These are phyloP conservation scores for Drosophila mimetica DNA, from an alignment of 2,888 invertebrate species.

Conservation along the genomic window DNA sequence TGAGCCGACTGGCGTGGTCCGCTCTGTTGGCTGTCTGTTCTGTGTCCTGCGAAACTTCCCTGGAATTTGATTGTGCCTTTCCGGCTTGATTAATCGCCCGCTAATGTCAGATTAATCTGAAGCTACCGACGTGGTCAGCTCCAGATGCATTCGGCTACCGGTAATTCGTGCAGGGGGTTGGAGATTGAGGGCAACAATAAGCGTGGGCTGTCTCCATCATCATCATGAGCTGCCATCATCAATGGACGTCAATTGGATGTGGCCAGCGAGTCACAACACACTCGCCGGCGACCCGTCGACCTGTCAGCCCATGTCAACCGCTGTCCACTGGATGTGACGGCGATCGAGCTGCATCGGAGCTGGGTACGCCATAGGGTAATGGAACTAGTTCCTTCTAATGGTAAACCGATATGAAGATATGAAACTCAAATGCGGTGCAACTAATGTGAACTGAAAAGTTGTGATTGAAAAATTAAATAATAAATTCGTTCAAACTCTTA, in stretches of 20 bases:
- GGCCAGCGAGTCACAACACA: constrained; percentile 58
- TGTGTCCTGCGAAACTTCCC: constrained; percentile 58
- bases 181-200: constrained; percentile 20
- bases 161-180: neutral
- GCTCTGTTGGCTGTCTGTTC: constrained; percentile 21
- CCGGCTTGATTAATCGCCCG: constrained; percentile 63
- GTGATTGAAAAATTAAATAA: neutral
- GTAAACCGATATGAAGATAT: neutral
- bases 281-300: constrained; percentile 40
- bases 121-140: constrained; percentile 21
- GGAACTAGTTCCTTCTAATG: constrained; percentile 31
- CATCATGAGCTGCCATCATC: constrained; percentile 57
- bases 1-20: constrained; percentile 10
- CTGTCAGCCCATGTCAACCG: constrained; percentile 57
- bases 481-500: neutral
- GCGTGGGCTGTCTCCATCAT: constrained; percentile 39
- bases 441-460: neutral
- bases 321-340: constrained; percentile 47
- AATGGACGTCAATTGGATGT: constrained; percentile 67
- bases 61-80: constrained; percentile 44
- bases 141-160: constrained; percentile 35
- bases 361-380: neutral
- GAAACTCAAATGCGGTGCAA: neutral
- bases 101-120: constrained; percentile 58
- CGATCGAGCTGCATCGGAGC: constrained; percentile 24